Evolutionary conservation across 1,140 invertebrate genomes (phyloP), one percentile per base, ranked within the genome.

Genomic region (Saccostrea glomerata): DNA sequence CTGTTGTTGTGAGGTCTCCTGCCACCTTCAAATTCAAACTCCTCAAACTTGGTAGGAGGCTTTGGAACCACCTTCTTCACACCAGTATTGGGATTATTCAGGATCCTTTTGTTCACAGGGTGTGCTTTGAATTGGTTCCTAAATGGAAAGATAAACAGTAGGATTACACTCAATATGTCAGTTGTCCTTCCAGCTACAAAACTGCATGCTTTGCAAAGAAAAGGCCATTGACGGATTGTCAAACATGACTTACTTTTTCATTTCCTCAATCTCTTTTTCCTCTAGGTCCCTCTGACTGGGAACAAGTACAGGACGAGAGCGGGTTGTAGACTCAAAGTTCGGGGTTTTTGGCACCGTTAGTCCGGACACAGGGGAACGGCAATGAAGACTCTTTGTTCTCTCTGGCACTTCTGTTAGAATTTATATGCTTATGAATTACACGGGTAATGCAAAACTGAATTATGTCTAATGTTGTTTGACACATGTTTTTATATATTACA

Each of bases 61-160:
- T 94, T 94, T 13, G 82, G 66, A 1, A 90, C 58, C 0, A 93
- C 92, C 86, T 93, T 93, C 58, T 90, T 92, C 0, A 94, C 87
- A 6, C 93, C 93, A 4, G 85, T 63, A 17, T 73, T 89, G 7
- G 93, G 89, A 4, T 92, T 91, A 17, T 85, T 85, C 56, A 95
- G 91, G 23, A 95, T 94, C 87, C 92, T 93, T 25, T 88, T 87
- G 84, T 95, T 94, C 17, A 95, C 88, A 60, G 92, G 92, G 13
- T 92, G 88, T n/a, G 94, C 94, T 89, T 94, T 94, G 66, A 95
- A 95, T 87, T 94, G 92, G 73, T 93, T 84, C 86, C 93, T 95
- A 88, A 87, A 77, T 60, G 55, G 63, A 89, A 54, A 47, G 7
- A 55, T 23, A 15, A 4, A 82, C 7, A 82, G 9, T 47, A n/a